Conservation (phyloP, 2,888 invertebrate genomes). For the Palloptera scutellata region DNA sequence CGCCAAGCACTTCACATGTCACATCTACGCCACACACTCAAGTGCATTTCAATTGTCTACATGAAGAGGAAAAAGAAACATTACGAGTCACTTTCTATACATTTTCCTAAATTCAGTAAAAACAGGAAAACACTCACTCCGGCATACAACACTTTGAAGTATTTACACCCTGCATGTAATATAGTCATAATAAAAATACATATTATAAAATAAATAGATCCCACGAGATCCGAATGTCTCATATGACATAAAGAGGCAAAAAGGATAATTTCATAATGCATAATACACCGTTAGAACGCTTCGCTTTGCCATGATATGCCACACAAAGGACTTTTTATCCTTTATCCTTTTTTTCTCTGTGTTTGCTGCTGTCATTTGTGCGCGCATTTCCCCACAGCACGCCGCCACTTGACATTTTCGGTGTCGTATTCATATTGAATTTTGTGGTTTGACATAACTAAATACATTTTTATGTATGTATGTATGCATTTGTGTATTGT, state of each 20-base stretch:
- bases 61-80: background rate
- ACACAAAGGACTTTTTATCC: background rate
- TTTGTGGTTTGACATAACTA: background rate
- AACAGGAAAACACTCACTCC: background rate
- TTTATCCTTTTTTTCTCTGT: background rate
- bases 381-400: background rate
- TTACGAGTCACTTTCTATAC: background rate
- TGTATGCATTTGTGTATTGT: background rate
- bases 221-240: constrained; percentile 56
- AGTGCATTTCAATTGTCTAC: constrained; percentile 58
- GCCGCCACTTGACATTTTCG: constrained; percentile 54
- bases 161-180: background rate
- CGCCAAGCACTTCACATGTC: too few relatives aligned
- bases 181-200: constrained; percentile 39
- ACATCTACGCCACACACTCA: constrained; percentile 45
- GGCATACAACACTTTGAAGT: constrained; percentile 38
- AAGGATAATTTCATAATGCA: constrained; percentile 61
- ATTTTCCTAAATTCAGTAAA: background rate
- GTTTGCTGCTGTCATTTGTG: background rate
- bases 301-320: constrained; percentile 20
- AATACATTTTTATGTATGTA: background rate
- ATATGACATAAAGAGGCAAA: constrained; percentile 59
- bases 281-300: constrained; percentile 32
- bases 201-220: constrained; percentile 59
- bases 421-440: constrained; percentile 51